These are phyloP conservation scores for Tachysurus vachellii DNA, from an alignment of 2,113 vertebrate genomes.

Conservation along the genomic window DNA sequence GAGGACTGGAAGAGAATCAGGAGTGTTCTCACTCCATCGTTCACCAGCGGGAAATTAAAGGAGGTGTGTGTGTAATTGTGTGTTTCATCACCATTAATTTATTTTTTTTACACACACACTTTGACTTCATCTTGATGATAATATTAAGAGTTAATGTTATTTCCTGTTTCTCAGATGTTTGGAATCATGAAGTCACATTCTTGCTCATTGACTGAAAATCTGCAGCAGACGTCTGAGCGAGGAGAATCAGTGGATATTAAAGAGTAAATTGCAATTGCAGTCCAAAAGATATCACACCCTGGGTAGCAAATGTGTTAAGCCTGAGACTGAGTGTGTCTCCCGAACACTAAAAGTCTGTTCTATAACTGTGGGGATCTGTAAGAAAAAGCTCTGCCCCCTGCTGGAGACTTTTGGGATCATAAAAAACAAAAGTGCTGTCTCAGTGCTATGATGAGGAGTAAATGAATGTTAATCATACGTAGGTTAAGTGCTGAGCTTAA, in stretches of 20 bases:
- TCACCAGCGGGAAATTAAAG: conserved; percentile 82
- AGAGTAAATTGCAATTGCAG: conserved; percentile 75
- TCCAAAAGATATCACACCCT: no score
- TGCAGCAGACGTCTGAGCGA: conserved; percentile 61
- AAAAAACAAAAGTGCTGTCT: no score
- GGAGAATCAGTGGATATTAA: conserved; percentile 64
- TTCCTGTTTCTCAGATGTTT: conserved; percentile 76
- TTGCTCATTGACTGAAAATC: conserved; percentile 62
- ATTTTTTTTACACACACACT: background rate
- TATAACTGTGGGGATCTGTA: no score
- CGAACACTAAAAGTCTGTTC: no score
- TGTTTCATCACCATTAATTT: background rate
- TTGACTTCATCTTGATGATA: background rate
- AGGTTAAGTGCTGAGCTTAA: no score
- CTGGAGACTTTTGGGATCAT: no score
- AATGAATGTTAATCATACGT: no score
- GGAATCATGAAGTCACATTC: conserved; percentile 76
- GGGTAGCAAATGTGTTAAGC: no score
- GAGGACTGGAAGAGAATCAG: conserved; percentile 78
- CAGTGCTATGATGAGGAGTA: no score
- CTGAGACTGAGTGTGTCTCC: no score
- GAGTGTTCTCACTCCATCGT: conserved; percentile 75
- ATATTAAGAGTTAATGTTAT: background rate
- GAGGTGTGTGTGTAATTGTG: conserved; percentile 66
- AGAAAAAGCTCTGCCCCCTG: no score